Base-by-base conservation (phyloP, 2,888 invertebrate species). In the Megamerina dolium region DNA sequence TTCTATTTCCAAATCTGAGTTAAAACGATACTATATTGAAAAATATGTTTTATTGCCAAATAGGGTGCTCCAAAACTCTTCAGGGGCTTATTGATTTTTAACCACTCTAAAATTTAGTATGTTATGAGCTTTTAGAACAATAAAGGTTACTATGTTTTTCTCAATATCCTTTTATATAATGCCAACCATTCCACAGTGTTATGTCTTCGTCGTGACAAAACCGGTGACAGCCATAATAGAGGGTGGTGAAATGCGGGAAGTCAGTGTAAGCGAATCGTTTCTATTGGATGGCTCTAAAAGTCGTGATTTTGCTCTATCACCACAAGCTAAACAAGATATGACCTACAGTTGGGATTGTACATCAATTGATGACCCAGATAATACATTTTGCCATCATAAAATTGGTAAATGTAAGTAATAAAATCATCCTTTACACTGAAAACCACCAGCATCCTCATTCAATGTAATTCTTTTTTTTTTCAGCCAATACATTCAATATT, bases 111-210 rank as follows among this genome's bases (percentile, higher is more conserved):
- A n/a, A n/a, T n/a, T n/a, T n/a, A n/a, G n/a, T n/a, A n/a, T n/a
- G n/a, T n/a, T n/a, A n/a, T n/a, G n/a, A n/a, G n/a, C n/a, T n/a
- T n/a, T n/a, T n/a, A n/a, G n/a, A n/a, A n/a, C n/a, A n/a, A n/a
- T n/a, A n/a, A n/a, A n/a, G n/a, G n/a, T n/a, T n/a, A n/a, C n/a
- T n/a, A n/a, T n/a, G n/a, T n/a, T n/a, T n/a, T n/a, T n/a, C n/a
- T n/a, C n/a, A n/a, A n/a, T n/a, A n/a, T n/a, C n/a, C n/a, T n/a
- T n/a, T n/a, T n/a, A n/a, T n/a, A n/a, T n/a, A n/a, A n/a, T n/a
- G n/a, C n/a, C n/a, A n/a, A n/a, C n/a, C n/a, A n/a, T n/a, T 14
- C 34, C 37, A 9, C 8, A 59, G 59, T 59, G 59, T 29, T 59
- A 54, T 38, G 48, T 55, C 4, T 50, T 51, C 5, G 51, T 57